Conservation (phyloP, 2,113 vertebrate genomes). For the Xiphorhynchus elegans region DNA sequence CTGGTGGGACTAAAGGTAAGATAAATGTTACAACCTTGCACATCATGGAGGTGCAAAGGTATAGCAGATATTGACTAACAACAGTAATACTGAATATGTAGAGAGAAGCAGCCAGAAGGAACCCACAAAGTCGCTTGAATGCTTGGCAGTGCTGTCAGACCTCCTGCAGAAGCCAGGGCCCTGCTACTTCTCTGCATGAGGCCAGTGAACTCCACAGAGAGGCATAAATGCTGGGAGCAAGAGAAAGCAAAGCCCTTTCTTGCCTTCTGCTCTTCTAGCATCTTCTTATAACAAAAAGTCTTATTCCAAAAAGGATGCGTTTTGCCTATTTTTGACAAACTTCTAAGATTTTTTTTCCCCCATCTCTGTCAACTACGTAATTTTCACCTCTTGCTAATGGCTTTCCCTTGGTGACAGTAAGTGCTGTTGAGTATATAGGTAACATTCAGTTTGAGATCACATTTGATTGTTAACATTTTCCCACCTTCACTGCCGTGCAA, state of each 20-base stretch:
- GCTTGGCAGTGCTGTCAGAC: neutral
- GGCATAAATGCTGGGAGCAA: neutral
- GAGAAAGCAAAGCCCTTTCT: neutral
- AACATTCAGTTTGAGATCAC: neutral
- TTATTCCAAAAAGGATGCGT: neutral
- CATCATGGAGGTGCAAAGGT: rapidly evolving
- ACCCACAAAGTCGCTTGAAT: neutral
- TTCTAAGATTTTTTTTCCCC: neutral
- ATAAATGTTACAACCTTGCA: neutral
- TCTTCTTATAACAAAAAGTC: neutral
- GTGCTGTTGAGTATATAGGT: neutral
- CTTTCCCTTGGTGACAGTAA: constrained; percentile 34
- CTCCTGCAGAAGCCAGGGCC: neutral
- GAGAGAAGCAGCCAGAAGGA: neutral
- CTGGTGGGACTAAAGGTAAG: neutral
- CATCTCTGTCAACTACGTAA: neutral
- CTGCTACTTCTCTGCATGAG: neutral
- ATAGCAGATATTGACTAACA: neutral
- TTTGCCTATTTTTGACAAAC: neutral
- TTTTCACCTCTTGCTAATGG: constrained; percentile 37
- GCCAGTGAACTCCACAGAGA: neutral
- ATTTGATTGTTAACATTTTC: neutral
- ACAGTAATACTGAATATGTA: neutral
- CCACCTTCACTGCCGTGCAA: neutral
- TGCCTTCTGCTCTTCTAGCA: neutral